A percentile compares a stretch with the other conserved stretches of the same genome.
Conservation (phyloP, 1,140 invertebrate species). For the Homalodisca vitripennis region DNA sequence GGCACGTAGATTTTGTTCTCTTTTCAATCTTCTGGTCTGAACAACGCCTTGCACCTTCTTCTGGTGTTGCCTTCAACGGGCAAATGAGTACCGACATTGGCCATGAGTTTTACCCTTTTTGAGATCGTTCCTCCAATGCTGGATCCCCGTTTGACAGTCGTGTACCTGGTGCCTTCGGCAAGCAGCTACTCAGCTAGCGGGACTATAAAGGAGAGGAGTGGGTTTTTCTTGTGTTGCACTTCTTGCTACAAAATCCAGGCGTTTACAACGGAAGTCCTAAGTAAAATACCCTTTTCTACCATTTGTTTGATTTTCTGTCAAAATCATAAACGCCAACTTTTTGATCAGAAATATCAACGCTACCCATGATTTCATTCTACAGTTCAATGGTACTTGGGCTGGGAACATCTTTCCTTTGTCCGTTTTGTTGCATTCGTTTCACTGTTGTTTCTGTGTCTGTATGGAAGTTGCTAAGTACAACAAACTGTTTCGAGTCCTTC, state of each 20-base stretch:
- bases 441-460: constrained; percentile 28
- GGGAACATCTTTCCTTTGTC: constrained; percentile 17
- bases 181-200: constrained; percentile 37
- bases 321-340: constrained; percentile 38
- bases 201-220: constrained; percentile 34
- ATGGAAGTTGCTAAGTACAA: constrained; percentile 40
- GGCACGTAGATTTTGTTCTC: constrained; percentile 37
- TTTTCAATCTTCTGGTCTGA: constrained; percentile 29
- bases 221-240: constrained; percentile 30
- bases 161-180: no score
- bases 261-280: constrained; percentile 35
- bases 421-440: constrained; percentile 32
- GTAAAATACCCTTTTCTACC: constrained; percentile 41
- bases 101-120: constrained; percentile 34
- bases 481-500: constrained; percentile 40
- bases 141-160: no score
- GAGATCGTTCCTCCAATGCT: constrained; percentile 31
- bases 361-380: constrained; percentile 40
- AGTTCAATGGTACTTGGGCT: constrained; percentile 27
- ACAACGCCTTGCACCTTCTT: constrained; percentile 27
- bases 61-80: constrained; percentile 30
- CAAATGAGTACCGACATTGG: constrained; percentile 39
- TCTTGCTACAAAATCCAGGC: constrained; percentile 37
- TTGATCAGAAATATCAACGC: constrained; percentile 40
- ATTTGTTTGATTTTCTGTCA: constrained; percentile 39